These are phyloP conservation scores for Temnothorax rugatulus DNA, from an alignment of 2,888 invertebrate genomes.

Conservation along the genomic window DNA sequence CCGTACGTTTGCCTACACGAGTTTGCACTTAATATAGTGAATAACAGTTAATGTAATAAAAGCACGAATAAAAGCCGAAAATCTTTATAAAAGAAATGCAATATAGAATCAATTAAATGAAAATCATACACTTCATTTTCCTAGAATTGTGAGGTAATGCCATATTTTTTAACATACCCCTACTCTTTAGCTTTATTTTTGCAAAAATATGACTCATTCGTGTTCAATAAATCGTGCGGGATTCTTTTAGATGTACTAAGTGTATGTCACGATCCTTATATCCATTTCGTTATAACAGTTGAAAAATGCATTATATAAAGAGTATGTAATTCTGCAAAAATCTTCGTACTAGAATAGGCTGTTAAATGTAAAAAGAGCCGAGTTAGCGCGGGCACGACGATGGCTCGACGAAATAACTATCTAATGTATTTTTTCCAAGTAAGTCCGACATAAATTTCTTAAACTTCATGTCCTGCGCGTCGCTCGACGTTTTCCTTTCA, in stretches of 20 bases:
- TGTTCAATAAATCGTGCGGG: no score
- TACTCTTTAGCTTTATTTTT: no score
- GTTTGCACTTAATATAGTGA: no score
- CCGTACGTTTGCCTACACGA: no score
- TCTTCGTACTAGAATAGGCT: conserved; percentile 61
- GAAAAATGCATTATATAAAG: conserved; percentile 69
- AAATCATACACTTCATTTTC: no score
- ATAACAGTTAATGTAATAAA: no score
- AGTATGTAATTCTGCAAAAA: conserved; percentile 57
- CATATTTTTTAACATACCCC: no score
- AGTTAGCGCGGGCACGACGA: conserved; percentile 69
- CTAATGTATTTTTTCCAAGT: conserved; percentile 71
- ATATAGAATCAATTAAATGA: no score
- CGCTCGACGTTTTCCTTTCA: conserved; percentile 82
- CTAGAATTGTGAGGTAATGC: no score
- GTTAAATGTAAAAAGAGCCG: conserved; percentile 59
- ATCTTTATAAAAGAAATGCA: no score
- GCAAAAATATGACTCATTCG: no score
- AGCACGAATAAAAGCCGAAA: no score
- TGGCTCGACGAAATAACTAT: conserved; percentile 55
- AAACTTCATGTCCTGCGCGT: conserved; percentile 83
- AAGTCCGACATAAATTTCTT: conserved; percentile 84
- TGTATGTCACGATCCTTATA: not conserved
- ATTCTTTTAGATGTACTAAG: not conserved
- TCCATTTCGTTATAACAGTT: conserved; percentile 60